Evolutionary conservation across 2,888 invertebrate genomes (phyloP).

Genomic region (Griposia aprilina): DNA sequence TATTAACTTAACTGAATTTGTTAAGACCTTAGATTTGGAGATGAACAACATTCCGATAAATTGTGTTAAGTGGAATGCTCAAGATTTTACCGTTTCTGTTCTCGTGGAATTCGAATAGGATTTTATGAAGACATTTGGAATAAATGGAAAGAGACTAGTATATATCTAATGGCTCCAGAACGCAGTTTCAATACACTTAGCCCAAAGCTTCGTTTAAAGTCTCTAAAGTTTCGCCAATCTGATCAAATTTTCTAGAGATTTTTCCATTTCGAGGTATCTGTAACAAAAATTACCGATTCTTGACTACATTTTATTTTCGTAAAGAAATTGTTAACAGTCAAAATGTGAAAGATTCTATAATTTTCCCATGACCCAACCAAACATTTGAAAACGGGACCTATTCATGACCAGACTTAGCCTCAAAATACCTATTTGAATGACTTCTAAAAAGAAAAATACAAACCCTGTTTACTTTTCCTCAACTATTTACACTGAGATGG

Average conservation of each 20-base stretch:
- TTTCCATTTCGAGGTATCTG: too few relatives aligned
- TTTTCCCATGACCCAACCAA: neutral
- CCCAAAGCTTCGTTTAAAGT: neutral
- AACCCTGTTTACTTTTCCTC: constrained; percentile 21
- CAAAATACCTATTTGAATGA: constrained; percentile 5
- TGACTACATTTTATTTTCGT: too few relatives aligned
- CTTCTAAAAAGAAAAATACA: constrained; percentile 8
- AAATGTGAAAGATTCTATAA: neutral
- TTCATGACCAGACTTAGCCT: neutral
- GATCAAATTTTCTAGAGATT: neutral
- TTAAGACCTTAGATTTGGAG: constrained; percentile 46
- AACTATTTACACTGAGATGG: constrained; percentile 43
- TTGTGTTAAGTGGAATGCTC: constrained; percentile 26
- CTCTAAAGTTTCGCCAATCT: neutral
- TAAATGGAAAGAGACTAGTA: constrained; percentile 11
- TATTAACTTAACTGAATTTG: constrained; percentile 53
- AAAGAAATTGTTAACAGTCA: too few relatives aligned
- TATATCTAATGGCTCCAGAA: neutral
- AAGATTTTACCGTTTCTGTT: constrained; percentile 12
- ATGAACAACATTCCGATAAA: constrained; percentile 41
- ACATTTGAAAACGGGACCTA: neutral
- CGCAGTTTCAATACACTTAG: constrained; percentile 22
- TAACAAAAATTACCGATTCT: too few relatives aligned
- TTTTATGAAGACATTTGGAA: constrained; percentile 11
- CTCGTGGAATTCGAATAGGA: neutral